Evolutionary conservation across 2,113 vertebrate species (phyloP).

Genomic region (Meleagris gallopavo): DNA sequence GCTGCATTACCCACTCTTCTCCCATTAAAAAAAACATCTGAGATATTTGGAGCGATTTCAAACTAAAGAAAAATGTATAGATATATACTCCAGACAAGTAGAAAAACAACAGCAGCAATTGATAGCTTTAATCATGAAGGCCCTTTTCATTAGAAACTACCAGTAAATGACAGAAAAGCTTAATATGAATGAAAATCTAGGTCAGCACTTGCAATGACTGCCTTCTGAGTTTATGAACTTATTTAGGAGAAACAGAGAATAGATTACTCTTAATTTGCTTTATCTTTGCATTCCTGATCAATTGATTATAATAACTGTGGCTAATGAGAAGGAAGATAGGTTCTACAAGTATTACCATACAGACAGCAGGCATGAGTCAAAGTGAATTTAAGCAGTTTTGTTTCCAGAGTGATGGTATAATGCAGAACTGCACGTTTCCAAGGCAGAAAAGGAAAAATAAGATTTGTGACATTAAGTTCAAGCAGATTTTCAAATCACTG

Average conservation of each 20-base stretch:
- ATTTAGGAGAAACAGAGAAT: neutral
- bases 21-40: neutral
- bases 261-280: conserved; percentile 48
- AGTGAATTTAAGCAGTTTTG: neutral
- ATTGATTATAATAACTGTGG: conserved; percentile 38
- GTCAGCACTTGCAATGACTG: fast-evolving
- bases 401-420: neutral
- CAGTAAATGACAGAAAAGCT: neutral
- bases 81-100: neutral
- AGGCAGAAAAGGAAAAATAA: neutral
- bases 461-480: neutral
- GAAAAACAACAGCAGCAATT: neutral
- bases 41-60: neutral
- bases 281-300: conserved; percentile 36
- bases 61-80: neutral
- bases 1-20: fast-evolving
- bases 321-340: neutral
- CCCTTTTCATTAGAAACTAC: neutral
- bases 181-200: neutral
- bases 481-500: conserved; percentile 1
- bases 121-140: neutral
- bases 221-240: neutral
- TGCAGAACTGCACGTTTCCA: neutral
- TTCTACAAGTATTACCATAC: neutral
- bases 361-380: neutral